A percentile compares a stretch with the other conserved stretches of the same genome.
Conservation (phyloP, 2,888 invertebrate genomes). For the Parasteatoda lunata region DNA sequence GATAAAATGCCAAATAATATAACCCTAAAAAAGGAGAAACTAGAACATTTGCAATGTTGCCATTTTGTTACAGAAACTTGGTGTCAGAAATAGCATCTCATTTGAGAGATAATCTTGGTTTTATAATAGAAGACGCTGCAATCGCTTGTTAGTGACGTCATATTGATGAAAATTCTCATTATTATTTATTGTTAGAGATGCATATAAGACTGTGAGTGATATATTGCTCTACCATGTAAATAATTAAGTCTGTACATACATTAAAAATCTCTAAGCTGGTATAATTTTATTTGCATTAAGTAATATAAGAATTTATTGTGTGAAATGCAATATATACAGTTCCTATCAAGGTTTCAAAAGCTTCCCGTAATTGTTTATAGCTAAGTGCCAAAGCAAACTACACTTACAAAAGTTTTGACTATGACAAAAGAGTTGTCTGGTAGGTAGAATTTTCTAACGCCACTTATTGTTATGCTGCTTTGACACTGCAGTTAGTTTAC, state of each 20-base stretch:
- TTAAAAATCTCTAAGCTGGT: too few species aligned
- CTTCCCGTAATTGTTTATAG: slow-evolving; percentile 26
- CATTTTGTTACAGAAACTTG: too few species aligned
- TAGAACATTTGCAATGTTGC: too few species aligned
- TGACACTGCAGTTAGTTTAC: slow-evolving; percentile 18
- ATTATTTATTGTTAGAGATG: neutral
- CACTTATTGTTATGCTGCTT: slow-evolving; percentile 7
- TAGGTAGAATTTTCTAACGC: slow-evolving; percentile 21
- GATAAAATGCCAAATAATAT: too few species aligned
- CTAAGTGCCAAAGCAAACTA: slow-evolving; percentile 56
- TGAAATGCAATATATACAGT: slow-evolving; percentile 15
- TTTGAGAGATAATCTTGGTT: neutral
- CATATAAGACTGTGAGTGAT: too few species aligned
- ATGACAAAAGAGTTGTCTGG: slow-evolving; percentile 46
- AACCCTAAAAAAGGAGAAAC: too few species aligned
- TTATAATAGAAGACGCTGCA: slow-evolving; percentile 37
- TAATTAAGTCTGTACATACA: too few species aligned
- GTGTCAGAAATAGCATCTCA: too few species aligned
- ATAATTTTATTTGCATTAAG: too few species aligned
- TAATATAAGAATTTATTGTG: too few species aligned
- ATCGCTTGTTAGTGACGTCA: slow-evolving; percentile 56
- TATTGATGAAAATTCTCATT: slow-evolving; percentile 49
- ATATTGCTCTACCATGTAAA: too few species aligned
- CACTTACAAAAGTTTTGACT: slow-evolving; percentile 16
- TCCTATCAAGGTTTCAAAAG: slow-evolving; percentile 50